Conservation (phyloP, 2,113 vertebrate genomes). For the Tachycineta bicolor region DNA sequence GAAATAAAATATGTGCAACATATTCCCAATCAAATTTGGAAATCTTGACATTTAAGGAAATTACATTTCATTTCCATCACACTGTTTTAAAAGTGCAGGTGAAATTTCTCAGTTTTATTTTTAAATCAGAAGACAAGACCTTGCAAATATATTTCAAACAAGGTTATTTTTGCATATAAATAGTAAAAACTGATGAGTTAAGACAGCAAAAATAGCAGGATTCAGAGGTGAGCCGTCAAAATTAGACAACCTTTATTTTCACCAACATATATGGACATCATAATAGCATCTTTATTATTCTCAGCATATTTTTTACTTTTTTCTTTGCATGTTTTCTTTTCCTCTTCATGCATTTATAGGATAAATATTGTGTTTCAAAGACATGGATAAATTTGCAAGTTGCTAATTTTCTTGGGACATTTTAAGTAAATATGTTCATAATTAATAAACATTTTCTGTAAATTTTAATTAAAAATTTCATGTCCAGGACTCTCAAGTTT, state of each 20-base stretch:
- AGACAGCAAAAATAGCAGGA: not conserved
- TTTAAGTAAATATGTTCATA: not conserved
- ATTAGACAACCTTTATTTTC: not conserved
- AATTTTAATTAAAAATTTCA: not conserved
- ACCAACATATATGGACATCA: not conserved
- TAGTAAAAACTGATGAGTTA: not conserved
- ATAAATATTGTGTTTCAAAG: not conserved
- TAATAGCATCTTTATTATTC: not conserved
- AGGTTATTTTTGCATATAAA: not conserved
- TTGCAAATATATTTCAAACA: not conserved
- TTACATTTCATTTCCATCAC: slow-evolving; percentile 18
- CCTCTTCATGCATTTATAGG: not conserved
- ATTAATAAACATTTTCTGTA: not conserved
- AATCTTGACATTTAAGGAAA: slow-evolving; percentile 58
- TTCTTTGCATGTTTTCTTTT: not conserved
- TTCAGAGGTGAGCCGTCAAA: not conserved
- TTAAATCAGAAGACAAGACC: not conserved
- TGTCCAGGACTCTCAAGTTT: not conserved
- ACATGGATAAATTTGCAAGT: not conserved
- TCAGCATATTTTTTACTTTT: not conserved
- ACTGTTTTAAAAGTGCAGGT: not conserved
- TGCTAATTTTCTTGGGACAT: not conserved
- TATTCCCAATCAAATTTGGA: slow-evolving; percentile 12
- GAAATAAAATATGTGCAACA: not conserved
- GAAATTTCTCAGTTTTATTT: slow-evolving; percentile 10